Percentiles rank a stretch among this genome's conserved stretches.
These are phyloP conservation scores for Cancer borealis DNA, from an alignment of 2,888 invertebrate genomes.

Conservation along the genomic window DNA sequence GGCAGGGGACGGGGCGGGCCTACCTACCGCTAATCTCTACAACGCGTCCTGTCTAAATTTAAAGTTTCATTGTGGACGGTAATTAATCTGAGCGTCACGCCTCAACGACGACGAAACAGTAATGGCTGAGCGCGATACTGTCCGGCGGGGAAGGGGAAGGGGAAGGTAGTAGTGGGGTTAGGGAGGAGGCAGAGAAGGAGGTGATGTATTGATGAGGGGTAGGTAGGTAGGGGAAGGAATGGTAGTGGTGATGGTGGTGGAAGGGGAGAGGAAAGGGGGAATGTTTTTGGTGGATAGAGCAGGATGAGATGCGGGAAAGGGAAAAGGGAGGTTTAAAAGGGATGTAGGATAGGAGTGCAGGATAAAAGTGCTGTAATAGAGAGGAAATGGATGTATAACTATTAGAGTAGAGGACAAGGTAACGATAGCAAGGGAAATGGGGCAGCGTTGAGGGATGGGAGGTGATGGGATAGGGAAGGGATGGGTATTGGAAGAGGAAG, in stretches of 20 bases:
- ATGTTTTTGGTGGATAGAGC: background rate
- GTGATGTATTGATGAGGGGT: background rate
- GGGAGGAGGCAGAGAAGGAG: background rate
- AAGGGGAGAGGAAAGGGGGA: background rate
- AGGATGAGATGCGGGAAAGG: background rate
- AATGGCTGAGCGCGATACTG: conserved; percentile 37
- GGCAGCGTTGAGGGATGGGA: background rate
- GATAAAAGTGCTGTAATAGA: background rate
- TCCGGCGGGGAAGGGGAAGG: background rate
- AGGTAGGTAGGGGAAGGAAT: background rate
- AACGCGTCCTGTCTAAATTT: conserved; percentile 28
- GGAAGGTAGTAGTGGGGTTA: background rate
- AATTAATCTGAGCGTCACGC: conserved; percentile 37
- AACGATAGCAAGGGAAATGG: background rate
- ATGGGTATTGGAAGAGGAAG: background rate
- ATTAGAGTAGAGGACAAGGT: background rate
- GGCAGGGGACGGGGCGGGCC: background rate
- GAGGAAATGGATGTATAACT: background rate
- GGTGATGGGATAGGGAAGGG: background rate
- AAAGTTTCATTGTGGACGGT: conserved; percentile 25
- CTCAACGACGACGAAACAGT: conserved; percentile 30
- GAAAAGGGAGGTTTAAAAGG: background rate
- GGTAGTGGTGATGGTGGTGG: background rate
- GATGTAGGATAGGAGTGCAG: background rate
- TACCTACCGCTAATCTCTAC: conserved; percentile 5